Base-by-base conservation (phyloP, 2,797 vertebrate genomes). In the Anniella stebbinsi region DNA sequence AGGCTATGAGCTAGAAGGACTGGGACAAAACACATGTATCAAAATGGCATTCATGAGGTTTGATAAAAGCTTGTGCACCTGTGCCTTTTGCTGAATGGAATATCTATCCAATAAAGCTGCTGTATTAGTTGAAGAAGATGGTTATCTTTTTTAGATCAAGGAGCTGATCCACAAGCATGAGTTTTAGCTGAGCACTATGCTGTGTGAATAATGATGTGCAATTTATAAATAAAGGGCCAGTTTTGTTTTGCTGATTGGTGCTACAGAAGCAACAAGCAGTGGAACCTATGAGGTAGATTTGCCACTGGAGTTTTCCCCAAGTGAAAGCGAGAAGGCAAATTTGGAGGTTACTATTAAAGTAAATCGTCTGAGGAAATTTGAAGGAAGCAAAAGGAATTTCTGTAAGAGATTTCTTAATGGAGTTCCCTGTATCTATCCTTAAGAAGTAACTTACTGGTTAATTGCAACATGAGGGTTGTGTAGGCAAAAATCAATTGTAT, bases 91-190 rank as follows among this genome's bases (percentile, higher is more conserved):
- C 36, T 54, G 83, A 25, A 1, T 82, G 23, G 4, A 60, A 10
- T 66, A 38, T 80, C 9, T 84, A 36, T 36, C 45, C n/a, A 33
- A 57, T 60, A 45, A 12, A 60, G 11, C 70, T 87, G 2, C 73
- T 88, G 48, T 30, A 80, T 69, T 45, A 60, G 30, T 72, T 86
- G 84, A 82, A 89, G 77, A 13, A 80, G 63, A 3, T 72, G 89
- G 1, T 45, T 48, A 70, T 48, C 66, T 70, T 30, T 45, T 80
- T 70, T 60, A 72, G 28, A 54, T 81, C 36, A 36, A 70, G 51
- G n/a, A 48, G 63, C 18, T 36, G 66, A 45, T 69, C 15, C 63
- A 54, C 8, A 51, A 13, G 2, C 28, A 54, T 48, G 57, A 81
- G 18, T 8, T 11, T 87, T 38, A 67, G 5, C 23, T n/a, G 67